Base-by-base conservation (phyloP, 2,113 vertebrate species). In the Cervus canadensis region DNA sequence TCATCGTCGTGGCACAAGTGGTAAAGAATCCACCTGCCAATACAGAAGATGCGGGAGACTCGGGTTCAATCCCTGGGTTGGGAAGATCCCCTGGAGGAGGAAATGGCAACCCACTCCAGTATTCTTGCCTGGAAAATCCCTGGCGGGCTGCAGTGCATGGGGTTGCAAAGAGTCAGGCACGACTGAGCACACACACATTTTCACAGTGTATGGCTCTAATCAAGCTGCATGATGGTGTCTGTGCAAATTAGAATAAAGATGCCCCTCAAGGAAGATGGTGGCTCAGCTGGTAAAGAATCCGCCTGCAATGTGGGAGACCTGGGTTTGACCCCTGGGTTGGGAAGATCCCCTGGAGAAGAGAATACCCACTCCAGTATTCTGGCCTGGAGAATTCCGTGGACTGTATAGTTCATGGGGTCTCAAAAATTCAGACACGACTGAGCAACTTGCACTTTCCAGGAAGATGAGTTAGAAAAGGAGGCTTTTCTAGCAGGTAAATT, bases 11-110 rank as follows among this genome's bases (percentile, higher is more conserved):
- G 67, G 67, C 36, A 25, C 67, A 23, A 40, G 36, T 40, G n/a
- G 10, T 74, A 74, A 71, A 25, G 36, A 40, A 25, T 74, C 10
- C 36, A 1, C 11, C 19, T 40, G 67, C 21, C n/a, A 23, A 6
- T 0, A 0, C 67, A 74, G 36, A 36, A 74, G 36, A 74, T 74
- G 2, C 0, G 1, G 36, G 67, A 71, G 19, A 21, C 67, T 6
- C 1, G 9, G 67, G 2, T 23, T 71, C 10, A 40, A 5, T 71
- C 10, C 9, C 67, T 74, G 67, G n/a, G 10, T 40, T 25, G 36
- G n/a, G 67, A 40, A 74, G 36, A 74, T 74, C n/a, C 67, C 67
- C 11, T 74, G 36, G 67, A 74, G n/a, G 36, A 74, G 10, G 21
- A 40, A 40, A 25, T 40, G 67, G 19, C 19, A 71, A 36, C 19